These are phyloP conservation scores for Acipenser transmontanus DNA, from an alignment of 2,797 vertebrate genomes.

Conservation along the genomic window DNA sequence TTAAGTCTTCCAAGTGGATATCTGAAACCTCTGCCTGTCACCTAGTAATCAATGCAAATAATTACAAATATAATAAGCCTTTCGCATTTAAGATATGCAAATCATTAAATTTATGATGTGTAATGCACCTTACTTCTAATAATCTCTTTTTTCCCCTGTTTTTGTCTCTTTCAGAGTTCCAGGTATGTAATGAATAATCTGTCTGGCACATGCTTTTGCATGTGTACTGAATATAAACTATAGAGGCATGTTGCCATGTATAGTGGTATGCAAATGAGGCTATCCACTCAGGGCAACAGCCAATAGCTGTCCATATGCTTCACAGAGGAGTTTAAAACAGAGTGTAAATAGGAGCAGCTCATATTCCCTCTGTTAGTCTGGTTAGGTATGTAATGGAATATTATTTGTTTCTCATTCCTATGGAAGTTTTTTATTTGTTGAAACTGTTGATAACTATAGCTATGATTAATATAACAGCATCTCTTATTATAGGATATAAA, in stretches of 20 bases:
- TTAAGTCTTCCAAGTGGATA: too few species aligned
- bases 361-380: neutral
- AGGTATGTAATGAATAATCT: slow-evolving; percentile 73
- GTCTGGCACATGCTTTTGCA: slow-evolving; percentile 28
- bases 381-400: too few species aligned
- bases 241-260: slow-evolving; percentile 25
- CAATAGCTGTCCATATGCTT: slow-evolving; percentile 9
- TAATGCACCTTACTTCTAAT: slow-evolving; percentile 2
- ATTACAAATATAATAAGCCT: too few species aligned
- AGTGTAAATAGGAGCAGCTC: neutral
- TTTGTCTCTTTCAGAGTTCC: slow-evolving; percentile 86
- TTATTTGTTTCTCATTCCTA: too few species aligned
- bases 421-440: too few species aligned
- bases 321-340: slow-evolving; percentile 2
- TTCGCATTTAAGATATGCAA: too few species aligned
- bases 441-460: too few species aligned
- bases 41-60: too few species aligned
- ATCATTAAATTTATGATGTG: too few species aligned
- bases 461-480: too few species aligned
- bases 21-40: too few species aligned
- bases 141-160: slow-evolving; percentile 59
- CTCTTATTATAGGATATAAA: too few species aligned
- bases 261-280: neutral
- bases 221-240: slow-evolving; percentile 18
- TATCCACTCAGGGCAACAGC: slow-evolving; percentile 10